These are phyloP conservation scores for Drosophila seguyi DNA, from an alignment of 1,140 invertebrate genomes.

Conservation along the genomic window DNA sequence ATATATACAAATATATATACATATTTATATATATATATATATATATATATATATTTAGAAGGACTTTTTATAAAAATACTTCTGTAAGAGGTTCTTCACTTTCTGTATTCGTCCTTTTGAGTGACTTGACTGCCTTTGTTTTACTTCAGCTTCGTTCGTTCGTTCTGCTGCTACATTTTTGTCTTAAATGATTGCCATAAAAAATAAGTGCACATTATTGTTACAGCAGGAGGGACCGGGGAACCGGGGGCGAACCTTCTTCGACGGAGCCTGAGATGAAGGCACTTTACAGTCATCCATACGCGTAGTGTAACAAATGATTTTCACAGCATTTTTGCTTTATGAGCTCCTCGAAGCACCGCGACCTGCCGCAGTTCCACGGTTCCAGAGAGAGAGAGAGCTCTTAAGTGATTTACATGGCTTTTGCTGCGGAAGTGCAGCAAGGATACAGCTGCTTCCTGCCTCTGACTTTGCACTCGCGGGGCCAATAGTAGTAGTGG, in stretches of 20 bases:
- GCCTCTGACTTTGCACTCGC: not conserved
- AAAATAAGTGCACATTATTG: constrained; percentile 84
- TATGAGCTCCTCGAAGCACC: constrained; percentile 71
- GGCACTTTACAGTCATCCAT: constrained; percentile 80
- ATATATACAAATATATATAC: constrained; percentile 1
- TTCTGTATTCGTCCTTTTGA: constrained; percentile 30
- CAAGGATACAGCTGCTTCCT: constrained; percentile 40
- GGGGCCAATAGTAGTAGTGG: not conserved
- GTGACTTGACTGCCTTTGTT: constrained; percentile 63
- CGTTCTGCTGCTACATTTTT: constrained; percentile 76
- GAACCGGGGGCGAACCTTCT: too few relatives aligned
- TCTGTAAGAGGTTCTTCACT: constrained; percentile 34
- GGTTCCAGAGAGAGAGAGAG: too few relatives aligned
- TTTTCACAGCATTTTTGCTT: constrained; percentile 80
- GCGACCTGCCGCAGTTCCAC: constrained; percentile 25
- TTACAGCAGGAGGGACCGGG: constrained; percentile 40
- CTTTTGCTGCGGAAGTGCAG: constrained; percentile 75
- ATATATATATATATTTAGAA: constrained; percentile 4
- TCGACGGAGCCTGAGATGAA: not conserved
- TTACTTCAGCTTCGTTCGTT: constrained; percentile 64
- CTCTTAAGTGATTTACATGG: constrained; percentile 80
- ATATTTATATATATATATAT: not conserved
- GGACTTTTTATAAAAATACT: constrained; percentile 52
- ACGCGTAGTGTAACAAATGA: constrained; percentile 82
- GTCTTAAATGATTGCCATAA: constrained; percentile 82